A percentile compares a stretch with the other conserved stretches of the same genome.
phyloP scores from a whole-genome alignment of 2,797 vertebrate genomes.

The Graptemys geographica region DNA sequence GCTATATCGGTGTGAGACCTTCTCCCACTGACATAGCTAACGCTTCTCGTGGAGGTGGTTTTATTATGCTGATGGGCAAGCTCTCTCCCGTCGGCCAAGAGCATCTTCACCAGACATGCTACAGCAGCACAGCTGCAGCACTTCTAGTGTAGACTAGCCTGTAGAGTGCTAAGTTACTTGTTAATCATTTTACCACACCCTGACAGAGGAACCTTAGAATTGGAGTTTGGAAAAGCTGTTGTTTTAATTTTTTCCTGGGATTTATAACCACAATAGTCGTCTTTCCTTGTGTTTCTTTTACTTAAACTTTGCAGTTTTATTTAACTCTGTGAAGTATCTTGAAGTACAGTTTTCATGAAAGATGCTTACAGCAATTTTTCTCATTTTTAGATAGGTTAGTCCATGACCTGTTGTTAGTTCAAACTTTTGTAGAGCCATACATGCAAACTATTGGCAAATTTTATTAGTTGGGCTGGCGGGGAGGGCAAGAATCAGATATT shows the following conservation, averaged over 20 bases:
- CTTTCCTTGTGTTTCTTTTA: background rate
- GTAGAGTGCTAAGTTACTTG: background rate
- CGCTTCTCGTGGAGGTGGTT: too few species aligned
- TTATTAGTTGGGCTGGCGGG: background rate
- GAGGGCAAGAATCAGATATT: background rate
- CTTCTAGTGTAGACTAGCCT: too few species aligned
- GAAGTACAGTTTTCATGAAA: background rate
- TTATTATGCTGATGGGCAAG: too few species aligned
- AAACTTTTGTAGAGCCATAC: background rate
- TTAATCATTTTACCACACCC: background rate
- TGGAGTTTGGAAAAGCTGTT: background rate
- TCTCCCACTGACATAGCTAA: too few species aligned
- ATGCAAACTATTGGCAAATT: background rate
- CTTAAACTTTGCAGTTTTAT: background rate
- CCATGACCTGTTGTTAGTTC: background rate
- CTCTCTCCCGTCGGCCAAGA: too few species aligned
- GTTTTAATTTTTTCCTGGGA: background rate
- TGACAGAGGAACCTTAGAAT: background rate
- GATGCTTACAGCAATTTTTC: fast-evolving
- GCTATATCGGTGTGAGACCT: too few species aligned
- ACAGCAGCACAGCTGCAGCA: too few species aligned
- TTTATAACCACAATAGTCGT: fast-evolving
- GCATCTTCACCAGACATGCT: too few species aligned
- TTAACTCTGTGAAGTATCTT: background rate
- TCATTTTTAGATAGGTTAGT: background rate